Percentiles rank a stretch among this genome's conserved stretches.
Evolutionary conservation across 1,140 invertebrate genomes (phyloP).

Genomic region (Drosophila ercepeae): DNA sequence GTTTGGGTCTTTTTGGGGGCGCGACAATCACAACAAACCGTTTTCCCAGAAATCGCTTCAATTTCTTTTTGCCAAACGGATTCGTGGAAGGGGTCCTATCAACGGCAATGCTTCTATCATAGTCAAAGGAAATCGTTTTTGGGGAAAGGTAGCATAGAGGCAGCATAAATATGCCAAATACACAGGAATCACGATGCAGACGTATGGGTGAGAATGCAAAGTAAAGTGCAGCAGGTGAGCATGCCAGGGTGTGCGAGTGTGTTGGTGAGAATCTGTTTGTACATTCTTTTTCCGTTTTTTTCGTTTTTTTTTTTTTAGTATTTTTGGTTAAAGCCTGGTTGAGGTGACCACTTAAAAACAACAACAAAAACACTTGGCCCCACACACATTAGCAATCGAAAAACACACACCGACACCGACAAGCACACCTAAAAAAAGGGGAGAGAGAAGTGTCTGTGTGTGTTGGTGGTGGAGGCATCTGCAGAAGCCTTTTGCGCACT

Average conservation of each 20-base stretch:
- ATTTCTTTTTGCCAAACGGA: conserved; percentile 34
- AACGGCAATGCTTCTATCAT: conserved; percentile 21
- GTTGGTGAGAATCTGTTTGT: conserved; percentile 59
- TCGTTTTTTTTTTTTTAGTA: background rate
- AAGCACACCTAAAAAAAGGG: conserved; percentile 1
- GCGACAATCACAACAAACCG: conserved; percentile 39
- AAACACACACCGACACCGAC: conserved; percentile 13
- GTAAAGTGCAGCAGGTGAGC: conserved; percentile 74
- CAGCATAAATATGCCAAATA: conserved; percentile 47
- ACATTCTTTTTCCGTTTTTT: conserved; percentile 19
- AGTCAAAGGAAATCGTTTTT: conserved; percentile 38
- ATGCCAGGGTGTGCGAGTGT: conserved; percentile 12
- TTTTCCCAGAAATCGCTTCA: conserved; percentile 28
- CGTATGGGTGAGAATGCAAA: conserved; percentile 35
- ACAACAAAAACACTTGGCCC: conserved; percentile 40
- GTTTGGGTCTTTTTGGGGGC: conserved; percentile 17
- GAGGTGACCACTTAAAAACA: conserved; percentile 27
- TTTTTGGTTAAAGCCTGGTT: conserved; percentile 52
- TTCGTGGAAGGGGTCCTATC: conserved; percentile 32
- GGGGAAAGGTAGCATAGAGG: conserved; percentile 41
- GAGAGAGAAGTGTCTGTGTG: conserved; percentile 28
- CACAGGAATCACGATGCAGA: conserved; percentile 35
- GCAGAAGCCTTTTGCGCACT: conserved; percentile 81
- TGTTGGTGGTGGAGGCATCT: conserved; percentile 67
- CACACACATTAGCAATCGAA: conserved; percentile 13